Percentiles rank a stretch among this genome's conserved stretches.
Conservation (phyloP, 2,113 vertebrate genomes). For the Pelusios castaneus region DNA sequence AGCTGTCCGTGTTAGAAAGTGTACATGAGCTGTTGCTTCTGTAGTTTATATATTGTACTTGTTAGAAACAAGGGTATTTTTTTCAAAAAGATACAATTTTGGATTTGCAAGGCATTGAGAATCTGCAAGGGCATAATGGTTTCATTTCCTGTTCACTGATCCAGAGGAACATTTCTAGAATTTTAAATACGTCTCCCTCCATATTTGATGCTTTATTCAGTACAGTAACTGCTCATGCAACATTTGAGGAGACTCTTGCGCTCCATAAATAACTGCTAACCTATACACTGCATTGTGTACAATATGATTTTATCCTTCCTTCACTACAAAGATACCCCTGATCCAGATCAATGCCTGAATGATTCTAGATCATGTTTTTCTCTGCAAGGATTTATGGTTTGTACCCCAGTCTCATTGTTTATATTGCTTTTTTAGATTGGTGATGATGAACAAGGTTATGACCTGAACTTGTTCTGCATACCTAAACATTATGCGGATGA, state of each 20-base stretch:
- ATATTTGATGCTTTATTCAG: rapidly evolving
- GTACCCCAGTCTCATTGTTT: slow-evolving; percentile 14
- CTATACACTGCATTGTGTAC: background rate
- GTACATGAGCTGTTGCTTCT: background rate
- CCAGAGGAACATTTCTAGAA: background rate
- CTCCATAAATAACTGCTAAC: background rate
- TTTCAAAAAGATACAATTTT: background rate
- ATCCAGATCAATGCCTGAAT: background rate
- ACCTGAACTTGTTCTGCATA: slow-evolving; percentile 97
- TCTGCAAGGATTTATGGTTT: slow-evolving; percentile 1
- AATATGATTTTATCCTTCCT: background rate
- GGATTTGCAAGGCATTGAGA: background rate
- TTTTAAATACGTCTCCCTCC: background rate
- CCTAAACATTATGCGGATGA: slow-evolving; percentile 94
- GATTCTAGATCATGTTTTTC: background rate
- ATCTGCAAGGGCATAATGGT: background rate
- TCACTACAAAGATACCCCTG: too few species aligned
- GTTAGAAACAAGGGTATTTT: background rate
- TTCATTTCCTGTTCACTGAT: rapidly evolving
- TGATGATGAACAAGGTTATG: slow-evolving; percentile 95
- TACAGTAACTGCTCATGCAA: rapidly evolving
- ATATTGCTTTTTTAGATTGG: slow-evolving; percentile 86
- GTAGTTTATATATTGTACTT: background rate
- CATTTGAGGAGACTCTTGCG: background rate
- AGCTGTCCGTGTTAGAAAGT: background rate